Conservation (phyloP, 1,140 invertebrate species). For the Argopecten irradians region DNA sequence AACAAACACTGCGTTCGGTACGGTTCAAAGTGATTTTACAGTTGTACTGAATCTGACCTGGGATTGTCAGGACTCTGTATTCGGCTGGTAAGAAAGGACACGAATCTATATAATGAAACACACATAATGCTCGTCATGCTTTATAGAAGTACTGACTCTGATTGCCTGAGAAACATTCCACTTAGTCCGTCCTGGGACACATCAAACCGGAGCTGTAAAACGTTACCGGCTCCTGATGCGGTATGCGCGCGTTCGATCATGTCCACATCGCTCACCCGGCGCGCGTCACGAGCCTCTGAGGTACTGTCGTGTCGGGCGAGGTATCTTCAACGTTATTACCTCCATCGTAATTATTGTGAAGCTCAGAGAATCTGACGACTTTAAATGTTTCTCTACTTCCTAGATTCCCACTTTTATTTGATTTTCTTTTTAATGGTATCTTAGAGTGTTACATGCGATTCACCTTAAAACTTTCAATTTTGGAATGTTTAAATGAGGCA, state of each 20-base stretch:
- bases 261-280: constrained; percentile 39
- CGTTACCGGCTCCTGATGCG: constrained; percentile 34
- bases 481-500: not conserved
- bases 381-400: constrained; percentile 23
- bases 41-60: not conserved
- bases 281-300: constrained; percentile 27
- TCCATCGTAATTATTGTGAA: constrained; percentile 16
- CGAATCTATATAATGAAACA: not conserved
- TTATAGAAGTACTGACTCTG: not conserved
- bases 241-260: not conserved
- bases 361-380: constrained; percentile 18
- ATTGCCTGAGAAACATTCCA: constrained; percentile 31
- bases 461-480: not conserved
- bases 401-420: not conserved
- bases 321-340: constrained; percentile 33
- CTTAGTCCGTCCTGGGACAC: constrained; percentile 37
- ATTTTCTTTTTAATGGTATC: constrained; percentile 1
- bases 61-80: not conserved
- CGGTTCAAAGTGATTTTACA: not conserved
- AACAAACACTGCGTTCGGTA: not conserved
- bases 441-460: not conserved
- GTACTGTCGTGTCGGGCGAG: constrained; percentile 26
- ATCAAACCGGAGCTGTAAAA: constrained; percentile 39
- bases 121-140: constrained; percentile 13
- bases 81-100: not conserved